Evolutionary conservation across 2,797 vertebrate species (phyloP).

Genomic region (Halcyon chelicuti): DNA sequence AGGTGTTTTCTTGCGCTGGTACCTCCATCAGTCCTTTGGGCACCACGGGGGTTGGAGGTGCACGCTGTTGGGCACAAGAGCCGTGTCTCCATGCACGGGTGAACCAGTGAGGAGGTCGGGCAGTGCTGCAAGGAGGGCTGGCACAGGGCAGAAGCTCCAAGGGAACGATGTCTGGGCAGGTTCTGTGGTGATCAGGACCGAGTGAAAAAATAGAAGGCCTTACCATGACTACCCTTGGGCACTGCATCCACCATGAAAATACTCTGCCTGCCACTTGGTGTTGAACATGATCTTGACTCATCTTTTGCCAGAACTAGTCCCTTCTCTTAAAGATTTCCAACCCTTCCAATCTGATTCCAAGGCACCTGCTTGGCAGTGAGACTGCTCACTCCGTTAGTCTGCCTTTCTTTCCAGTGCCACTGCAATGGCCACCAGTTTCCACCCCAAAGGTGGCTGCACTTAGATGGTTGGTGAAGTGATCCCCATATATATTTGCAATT

Average conservation of each 20-base stretch:
- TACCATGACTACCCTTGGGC: neutral
- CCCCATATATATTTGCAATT: slow-evolving; percentile 28
- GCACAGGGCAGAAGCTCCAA: neutral
- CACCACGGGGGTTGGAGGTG: accelerated
- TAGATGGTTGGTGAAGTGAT: slow-evolving; percentile 41
- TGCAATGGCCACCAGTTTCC: neutral
- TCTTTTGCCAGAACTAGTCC: neutral
- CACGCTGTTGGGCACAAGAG: accelerated
- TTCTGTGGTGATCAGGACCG: neutral
- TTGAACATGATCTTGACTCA: neutral
- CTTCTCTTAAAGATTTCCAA: neutral
- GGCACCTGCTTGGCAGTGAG: neutral
- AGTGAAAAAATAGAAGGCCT: neutral
- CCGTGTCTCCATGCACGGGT: accelerated
- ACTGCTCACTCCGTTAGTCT: neutral
- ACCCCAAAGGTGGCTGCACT: neutral
- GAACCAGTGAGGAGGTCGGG: neutral
- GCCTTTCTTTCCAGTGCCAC: neutral
- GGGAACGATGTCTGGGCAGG: accelerated
- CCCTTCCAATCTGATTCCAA: neutral
- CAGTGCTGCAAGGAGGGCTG: neutral
- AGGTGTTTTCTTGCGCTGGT: neutral
- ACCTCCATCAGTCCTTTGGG: neutral
- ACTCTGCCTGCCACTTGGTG: neutral
- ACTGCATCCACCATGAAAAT: neutral